Conservation (phyloP, 2,888 invertebrate species). For the Tipula helvola region DNA sequence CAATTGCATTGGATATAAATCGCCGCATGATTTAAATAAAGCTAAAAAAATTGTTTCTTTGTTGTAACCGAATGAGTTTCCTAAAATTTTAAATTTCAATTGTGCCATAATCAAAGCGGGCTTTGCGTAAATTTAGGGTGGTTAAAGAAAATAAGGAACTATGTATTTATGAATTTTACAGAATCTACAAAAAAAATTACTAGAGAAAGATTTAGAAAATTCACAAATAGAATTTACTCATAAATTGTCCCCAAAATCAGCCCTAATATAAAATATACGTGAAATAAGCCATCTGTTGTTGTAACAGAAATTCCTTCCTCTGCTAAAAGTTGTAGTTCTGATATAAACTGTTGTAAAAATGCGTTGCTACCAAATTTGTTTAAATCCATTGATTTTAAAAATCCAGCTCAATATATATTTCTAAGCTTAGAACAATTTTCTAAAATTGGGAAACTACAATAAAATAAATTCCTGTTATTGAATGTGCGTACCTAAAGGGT, state of each 20-base stretch:
- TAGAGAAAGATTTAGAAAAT: constrained; percentile 17
- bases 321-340: constrained; percentile 20
- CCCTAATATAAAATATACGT: constrained; percentile 15
- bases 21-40: too few relatives aligned
- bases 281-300: constrained; percentile 9
- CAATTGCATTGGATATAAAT: too few relatives aligned
- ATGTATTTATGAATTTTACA: constrained; percentile 18
- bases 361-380: constrained; percentile 16
- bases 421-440: background rate
- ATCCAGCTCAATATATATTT: background rate
- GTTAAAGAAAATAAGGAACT: constrained; percentile 16
- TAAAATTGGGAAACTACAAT: constrained; percentile 8
- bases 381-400: background rate
- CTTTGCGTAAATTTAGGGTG: constrained; percentile 19
- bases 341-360: constrained; percentile 20
- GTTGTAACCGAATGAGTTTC: constrained; percentile 16
- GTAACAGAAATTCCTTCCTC: constrained; percentile 18
- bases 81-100: constrained; percentile 19
- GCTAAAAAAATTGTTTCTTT: too few relatives aligned
- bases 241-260: constrained; percentile 17
- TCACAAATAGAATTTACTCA: constrained; percentile 14
- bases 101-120: constrained; percentile 20
- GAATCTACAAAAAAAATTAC: too few relatives aligned
- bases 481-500: constrained; percentile 13
- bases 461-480: constrained; percentile 12